Percentiles rank a stretch among this genome's conserved stretches.
phyloP scores from a whole-genome alignment of 2,797 vertebrate genomes.

The Pantherophis alleghaniensis region DNA sequence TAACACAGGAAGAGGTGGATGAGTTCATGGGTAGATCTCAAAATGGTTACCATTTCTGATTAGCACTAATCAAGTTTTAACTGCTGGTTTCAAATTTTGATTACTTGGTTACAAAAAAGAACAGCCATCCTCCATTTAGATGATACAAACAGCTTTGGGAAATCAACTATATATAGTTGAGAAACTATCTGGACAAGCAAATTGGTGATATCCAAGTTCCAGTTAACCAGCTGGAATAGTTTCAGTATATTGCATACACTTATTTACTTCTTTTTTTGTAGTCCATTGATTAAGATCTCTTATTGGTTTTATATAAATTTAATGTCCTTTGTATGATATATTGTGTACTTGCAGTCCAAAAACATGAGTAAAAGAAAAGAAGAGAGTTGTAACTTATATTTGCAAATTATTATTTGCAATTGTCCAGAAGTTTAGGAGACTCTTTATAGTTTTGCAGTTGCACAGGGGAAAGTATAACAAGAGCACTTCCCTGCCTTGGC shows the following conservation, averaged over 20 bases:
- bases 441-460: rapidly evolving
- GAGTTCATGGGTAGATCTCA: background rate
- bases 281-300: background rate
- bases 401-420: background rate
- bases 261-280: background rate
- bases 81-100: background rate
- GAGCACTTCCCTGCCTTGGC: background rate
- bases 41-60: background rate
- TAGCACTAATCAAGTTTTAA: background rate
- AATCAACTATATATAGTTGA: background rate
- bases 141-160: background rate
- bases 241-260: background rate
- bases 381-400: background rate
- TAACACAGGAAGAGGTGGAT: background rate
- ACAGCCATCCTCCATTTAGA: background rate
- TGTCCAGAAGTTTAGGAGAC: constrained; percentile 6
- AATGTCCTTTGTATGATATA: background rate
- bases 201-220: background rate
- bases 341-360: background rate
- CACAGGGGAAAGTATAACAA: background rate
- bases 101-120: background rate
- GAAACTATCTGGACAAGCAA: background rate
- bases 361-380: background rate
- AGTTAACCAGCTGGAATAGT: background rate
- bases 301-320: background rate